These are phyloP conservation scores for Formica exsecta DNA, from an alignment of 1,140 invertebrate genomes.

Conservation along the genomic window DNA sequence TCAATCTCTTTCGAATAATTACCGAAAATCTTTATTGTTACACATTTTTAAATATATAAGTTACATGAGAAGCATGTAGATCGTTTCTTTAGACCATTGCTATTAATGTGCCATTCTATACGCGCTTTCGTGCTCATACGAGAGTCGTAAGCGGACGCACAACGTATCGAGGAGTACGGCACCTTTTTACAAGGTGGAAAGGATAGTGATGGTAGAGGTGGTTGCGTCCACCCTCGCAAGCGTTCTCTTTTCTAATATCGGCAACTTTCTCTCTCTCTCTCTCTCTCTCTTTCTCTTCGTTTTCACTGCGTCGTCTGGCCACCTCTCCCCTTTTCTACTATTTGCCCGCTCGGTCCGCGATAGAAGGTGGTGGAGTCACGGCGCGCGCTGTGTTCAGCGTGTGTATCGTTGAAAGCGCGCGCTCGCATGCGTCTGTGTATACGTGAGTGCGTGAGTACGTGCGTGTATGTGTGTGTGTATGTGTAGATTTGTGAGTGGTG, in stretches of 20 bases:
- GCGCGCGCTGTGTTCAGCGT: constrained; percentile 57
- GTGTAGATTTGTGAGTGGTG: constrained; percentile 50
- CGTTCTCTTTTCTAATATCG: neutral
- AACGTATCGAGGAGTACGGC: constrained; percentile 41
- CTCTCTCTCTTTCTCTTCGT: constrained; percentile 25
- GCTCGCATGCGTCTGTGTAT: constrained; percentile 28
- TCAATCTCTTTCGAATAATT: neutral
- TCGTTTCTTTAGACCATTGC: neutral
- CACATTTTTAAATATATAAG: neutral
- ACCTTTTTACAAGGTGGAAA: constrained; percentile 23
- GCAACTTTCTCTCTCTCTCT: neutral
- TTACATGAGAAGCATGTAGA: constrained; percentile 1
- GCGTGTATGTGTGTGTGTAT: neutral
- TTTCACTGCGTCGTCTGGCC: constrained; percentile 20
- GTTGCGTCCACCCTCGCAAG: neutral
- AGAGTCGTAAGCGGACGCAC: constrained; percentile 33
- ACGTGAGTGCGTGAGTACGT: no score
- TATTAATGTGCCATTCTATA: constrained; percentile 33
- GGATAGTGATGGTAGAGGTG: constrained; percentile 1
- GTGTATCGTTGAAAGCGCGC: constrained; percentile 45
- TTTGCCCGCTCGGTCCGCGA: constrained; percentile 67
- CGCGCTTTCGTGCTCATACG: neutral
- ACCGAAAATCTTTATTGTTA: neutral
- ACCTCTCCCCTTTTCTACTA: constrained; percentile 53
- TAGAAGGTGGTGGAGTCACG: constrained; percentile 74